Conservation (phyloP, 2,888 invertebrate genomes). For the Zeuzera pyrina region DNA sequence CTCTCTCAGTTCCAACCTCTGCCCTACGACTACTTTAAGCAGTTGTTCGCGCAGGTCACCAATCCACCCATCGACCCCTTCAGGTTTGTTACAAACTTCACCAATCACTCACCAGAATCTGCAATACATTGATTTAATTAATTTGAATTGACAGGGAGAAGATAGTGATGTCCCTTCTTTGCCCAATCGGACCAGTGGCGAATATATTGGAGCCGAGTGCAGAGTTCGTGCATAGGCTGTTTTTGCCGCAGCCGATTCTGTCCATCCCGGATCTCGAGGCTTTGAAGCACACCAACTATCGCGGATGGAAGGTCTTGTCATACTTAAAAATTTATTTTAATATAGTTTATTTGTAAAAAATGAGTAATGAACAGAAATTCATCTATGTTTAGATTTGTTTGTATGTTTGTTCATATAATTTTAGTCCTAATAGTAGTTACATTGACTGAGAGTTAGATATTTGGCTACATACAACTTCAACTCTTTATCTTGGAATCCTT, state of each 20-base stretch:
- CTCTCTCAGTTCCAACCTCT: slow-evolving; percentile 96
- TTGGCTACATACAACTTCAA: no score
- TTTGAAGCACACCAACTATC: slow-evolving; percentile 85
- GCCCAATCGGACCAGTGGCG: slow-evolving; percentile 96
- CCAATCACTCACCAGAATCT: not conserved
- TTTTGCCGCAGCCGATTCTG: slow-evolving; percentile 94
- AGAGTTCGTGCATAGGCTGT: slow-evolving; percentile 89
- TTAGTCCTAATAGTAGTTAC: no score
- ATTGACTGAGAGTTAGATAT: no score
- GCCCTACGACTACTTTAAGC: slow-evolving; percentile 98
- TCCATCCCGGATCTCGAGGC: slow-evolving; percentile 93
- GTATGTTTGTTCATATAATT: no score
- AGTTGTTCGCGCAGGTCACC: slow-evolving; percentile 98
- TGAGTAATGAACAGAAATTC: no score
- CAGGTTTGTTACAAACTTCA: slow-evolving; percentile 44
- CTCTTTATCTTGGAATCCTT: no score
- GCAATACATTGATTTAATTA: not conserved
- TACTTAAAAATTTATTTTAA: no score
- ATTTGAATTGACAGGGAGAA: slow-evolving; percentile 79
- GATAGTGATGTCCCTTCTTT: slow-evolving; percentile 98
- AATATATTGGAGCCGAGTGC: slow-evolving; percentile 94
- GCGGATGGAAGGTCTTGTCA: slow-evolving; percentile 92
- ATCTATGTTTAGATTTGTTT: no score
- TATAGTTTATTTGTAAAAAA: no score
- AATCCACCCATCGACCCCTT: slow-evolving; percentile 99